phyloP scores from a whole-genome alignment of 2,888 invertebrate species.

The Xanthorhoe designata region DNA sequence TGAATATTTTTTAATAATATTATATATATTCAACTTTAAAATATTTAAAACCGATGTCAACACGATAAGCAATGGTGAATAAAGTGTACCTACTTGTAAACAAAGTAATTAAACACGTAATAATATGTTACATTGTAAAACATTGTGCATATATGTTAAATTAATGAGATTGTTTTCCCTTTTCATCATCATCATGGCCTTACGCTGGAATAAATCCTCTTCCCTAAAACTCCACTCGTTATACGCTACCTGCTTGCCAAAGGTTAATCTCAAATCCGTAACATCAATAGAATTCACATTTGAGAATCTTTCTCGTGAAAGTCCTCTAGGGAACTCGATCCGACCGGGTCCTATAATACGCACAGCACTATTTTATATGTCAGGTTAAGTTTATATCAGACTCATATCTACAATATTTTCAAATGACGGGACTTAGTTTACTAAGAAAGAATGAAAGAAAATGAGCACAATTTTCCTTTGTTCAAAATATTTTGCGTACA shows the following conservation, averaged over 20 bases:
- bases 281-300: slow-evolving; percentile 12
- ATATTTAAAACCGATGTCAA: too few species aligned
- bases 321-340: slow-evolving; percentile 5
- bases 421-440: neutral
- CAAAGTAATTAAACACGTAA: too few species aligned
- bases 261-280: slow-evolving; percentile 22
- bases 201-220: neutral
- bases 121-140: too few species aligned
- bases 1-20: too few species aligned
- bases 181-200: neutral
- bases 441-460: neutral
- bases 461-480: neutral
- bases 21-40: too few species aligned
- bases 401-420: neutral
- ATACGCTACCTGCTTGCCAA: neutral
- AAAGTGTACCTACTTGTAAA: too few species aligned
- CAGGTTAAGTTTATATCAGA: neutral
- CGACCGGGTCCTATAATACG: neutral
- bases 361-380: slow-evolving; percentile 1
- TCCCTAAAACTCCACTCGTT: neutral
- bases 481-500: neutral
- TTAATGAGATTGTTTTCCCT: too few species aligned
- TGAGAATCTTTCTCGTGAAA: slow-evolving; percentile 15
- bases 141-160: too few species aligned
- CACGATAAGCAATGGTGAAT: too few species aligned